These are phyloP conservation scores for Cotesia glomerata DNA, from an alignment of 1,140 invertebrate genomes.

Conservation along the genomic window DNA sequence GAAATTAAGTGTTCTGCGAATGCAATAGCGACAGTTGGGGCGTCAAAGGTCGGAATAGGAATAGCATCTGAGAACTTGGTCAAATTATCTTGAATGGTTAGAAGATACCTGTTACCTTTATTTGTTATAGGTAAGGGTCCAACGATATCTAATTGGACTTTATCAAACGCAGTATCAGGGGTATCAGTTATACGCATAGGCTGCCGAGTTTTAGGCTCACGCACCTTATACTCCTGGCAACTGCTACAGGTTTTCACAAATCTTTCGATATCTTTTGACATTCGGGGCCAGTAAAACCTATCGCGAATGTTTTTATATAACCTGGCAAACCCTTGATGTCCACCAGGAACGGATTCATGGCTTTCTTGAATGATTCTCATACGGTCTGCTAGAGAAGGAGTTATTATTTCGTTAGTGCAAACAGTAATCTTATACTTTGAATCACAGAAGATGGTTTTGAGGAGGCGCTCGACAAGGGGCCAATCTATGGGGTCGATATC, in stretches of 20 bases:
- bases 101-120: slow-evolving; percentile 43
- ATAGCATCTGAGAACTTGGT: slow-evolving; percentile 45
- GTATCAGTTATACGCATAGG: background rate
- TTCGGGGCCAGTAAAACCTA: too few relatives aligned
- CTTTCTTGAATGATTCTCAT: slow-evolving; percentile 30
- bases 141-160: background rate
- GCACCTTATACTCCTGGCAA: background rate
- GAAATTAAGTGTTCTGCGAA: slow-evolving; percentile 43
- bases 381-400: slow-evolving; percentile 12
- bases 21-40: slow-evolving; percentile 35
- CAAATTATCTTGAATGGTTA: slow-evolving; percentile 47
- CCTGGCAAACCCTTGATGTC: slow-evolving; percentile 27
- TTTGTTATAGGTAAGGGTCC: background rate
- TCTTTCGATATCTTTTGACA: too few relatives aligned
- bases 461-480: background rate
- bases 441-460: slow-evolving; percentile 18
- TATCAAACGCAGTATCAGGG: background rate
- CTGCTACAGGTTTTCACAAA: background rate
- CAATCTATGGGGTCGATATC: background rate
- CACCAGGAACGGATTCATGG: slow-evolving; percentile 27
- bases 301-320: background rate
- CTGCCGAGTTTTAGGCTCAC: background rate
- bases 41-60: slow-evolving; percentile 35
- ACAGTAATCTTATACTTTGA: slow-evolving; percentile 23
- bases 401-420: slow-evolving; percentile 20